Evolutionary conservation across 1,140 invertebrate genomes (phyloP), one percentile per base, ranked within the genome.

Genomic region (Macrobrachium nipponense): DNA sequence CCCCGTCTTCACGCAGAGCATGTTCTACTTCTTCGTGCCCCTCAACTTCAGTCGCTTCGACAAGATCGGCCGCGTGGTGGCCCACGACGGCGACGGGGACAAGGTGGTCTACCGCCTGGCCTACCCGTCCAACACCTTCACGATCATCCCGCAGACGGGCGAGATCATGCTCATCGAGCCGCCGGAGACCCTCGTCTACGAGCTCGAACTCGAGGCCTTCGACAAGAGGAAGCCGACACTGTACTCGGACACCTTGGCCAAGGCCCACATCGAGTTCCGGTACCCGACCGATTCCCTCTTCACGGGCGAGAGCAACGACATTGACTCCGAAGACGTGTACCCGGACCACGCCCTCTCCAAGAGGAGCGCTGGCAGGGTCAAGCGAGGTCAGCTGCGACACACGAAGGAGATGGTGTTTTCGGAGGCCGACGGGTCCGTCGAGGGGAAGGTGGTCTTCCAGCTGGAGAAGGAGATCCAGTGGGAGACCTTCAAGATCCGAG

Each of bases 321-420:
- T 89, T 0, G 89, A 89, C 27, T 87, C 51, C 51, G 51, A 80
- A 61, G 87, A 87, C 51, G 89, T 88, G 58, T 89, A 89, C 78
- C 80, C 89, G 18, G 90, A 92, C 80, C 90, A 92, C 66, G 64
- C 75, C 51, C 27, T 88, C 72, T 66, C 78, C n/a, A 95, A 95
- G 90, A 93, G 94, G 58, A 92, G 94, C 83, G 93, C 94, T 70
- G 97, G 62, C 62, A 92, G 96, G 12, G 96, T 97, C 0, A 97
- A 96, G 0, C 92, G 97, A 27, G 96, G 96, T 0, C 88, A 89
- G 79, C 96, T 98, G 0, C 92, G 97, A 59, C 96, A 97, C 5
- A 98, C 97, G 0, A 98, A 98, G 92, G 94, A 96, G 85, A 96
- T 97, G 82, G 97, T 98, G 88, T 97, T 97, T 90, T 96, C 95